Conservation (phyloP, 2,113 vertebrate species). For the Chaetops frenatus region DNA sequence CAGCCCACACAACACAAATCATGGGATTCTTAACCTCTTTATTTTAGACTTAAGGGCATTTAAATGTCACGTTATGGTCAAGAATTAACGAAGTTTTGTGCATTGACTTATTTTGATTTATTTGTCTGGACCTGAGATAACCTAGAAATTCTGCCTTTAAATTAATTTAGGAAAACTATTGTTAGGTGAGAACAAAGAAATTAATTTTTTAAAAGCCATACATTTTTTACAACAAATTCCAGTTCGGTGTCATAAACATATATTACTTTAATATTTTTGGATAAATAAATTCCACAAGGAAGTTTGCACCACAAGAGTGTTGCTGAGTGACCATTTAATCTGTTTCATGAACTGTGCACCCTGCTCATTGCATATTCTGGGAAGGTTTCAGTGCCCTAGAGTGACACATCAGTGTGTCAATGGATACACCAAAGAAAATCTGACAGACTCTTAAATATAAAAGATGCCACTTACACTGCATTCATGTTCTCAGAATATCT, state of each 20-base stretch:
- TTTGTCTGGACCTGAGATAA: not conserved
- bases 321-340: not conserved
- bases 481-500: not conserved
- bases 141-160: not conserved
- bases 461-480: not conserved
- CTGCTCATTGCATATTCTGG: not conserved
- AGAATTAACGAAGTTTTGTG: not conserved
- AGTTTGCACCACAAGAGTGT: not conserved
- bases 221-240: not conserved
- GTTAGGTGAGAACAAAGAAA: not conserved
- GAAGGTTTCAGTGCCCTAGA: too few relatives aligned
- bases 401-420: fast-evolving
- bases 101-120: not conserved
- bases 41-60: not conserved
- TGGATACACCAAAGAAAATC: not conserved
- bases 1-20: not conserved
- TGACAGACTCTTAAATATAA: not conserved
- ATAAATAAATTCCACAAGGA: not conserved
- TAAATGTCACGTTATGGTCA: not conserved
- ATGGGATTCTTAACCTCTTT: not conserved
- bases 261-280: not conserved
- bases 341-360: not conserved
- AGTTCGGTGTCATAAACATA: fast-evolving
- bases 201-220: not conserved
- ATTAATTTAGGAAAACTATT: not conserved